These are phyloP conservation scores for Cynodonichthys magdalenae DNA, from an alignment of 2,797 vertebrate genomes.

Conservation along the genomic window DNA sequence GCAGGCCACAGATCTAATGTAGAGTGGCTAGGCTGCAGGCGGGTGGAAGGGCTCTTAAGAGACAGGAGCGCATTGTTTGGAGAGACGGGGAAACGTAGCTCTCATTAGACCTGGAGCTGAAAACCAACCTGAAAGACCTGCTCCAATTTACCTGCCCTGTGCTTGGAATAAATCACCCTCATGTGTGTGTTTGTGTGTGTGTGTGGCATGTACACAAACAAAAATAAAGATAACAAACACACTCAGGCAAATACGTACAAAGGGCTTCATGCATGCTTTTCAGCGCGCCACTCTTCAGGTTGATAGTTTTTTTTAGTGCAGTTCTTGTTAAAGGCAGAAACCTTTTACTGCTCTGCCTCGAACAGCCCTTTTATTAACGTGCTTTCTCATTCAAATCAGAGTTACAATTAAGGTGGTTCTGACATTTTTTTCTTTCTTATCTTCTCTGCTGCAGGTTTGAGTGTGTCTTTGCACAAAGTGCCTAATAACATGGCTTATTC, in stretches of 20 bases:
- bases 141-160: slow-evolving; percentile 85
- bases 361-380: slow-evolving; percentile 68
- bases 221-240: slow-evolving; percentile 43
- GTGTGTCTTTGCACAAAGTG: slow-evolving; percentile 62
- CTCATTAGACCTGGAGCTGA: slow-evolving; percentile 85
- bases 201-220: slow-evolving; percentile 44
- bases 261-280: slow-evolving; percentile 79
- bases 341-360: slow-evolving; percentile 80
- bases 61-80: slow-evolving; percentile 81
- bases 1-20: slow-evolving; percentile 86
- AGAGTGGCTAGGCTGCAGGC: slow-evolving; percentile 79
- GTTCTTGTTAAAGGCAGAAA: slow-evolving; percentile 77
- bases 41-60: slow-evolving; percentile 83
- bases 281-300: slow-evolving; percentile 66
- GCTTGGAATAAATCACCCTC: slow-evolving; percentile 83
- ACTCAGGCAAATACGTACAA: slow-evolving; percentile 71
- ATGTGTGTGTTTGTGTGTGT: slow-evolving; percentile 39
- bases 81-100: slow-evolving; percentile 78
- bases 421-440: slow-evolving; percentile 12
- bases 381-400: slow-evolving; percentile 84
- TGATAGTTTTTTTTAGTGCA: slow-evolving; percentile 78
- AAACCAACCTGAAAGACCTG: slow-evolving; percentile 86
- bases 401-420: slow-evolving; percentile 78
- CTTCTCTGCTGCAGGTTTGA: slow-evolving; percentile 50
- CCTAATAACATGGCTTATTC: slow-evolving; percentile 45